Percentiles rank a stretch among this genome's conserved stretches.
Evolutionary conservation across 2,113 vertebrate genomes (phyloP).

Genomic region (Monopterus albus): DNA sequence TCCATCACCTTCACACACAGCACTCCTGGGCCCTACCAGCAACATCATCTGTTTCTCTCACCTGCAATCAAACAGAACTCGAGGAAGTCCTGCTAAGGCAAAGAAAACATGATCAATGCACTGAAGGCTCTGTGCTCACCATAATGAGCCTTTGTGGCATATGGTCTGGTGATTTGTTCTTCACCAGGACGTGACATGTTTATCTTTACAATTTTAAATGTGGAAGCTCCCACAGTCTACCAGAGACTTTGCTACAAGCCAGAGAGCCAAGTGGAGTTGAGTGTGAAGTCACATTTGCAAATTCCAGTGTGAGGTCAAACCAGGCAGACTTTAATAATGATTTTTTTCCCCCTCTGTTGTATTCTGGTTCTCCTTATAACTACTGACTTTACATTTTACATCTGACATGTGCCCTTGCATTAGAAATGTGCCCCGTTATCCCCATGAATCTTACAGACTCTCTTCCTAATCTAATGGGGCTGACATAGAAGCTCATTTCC

Average conservation of each 20-base stretch:
- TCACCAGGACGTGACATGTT: slow-evolving; percentile 4
- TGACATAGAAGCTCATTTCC: slow-evolving; percentile 38
- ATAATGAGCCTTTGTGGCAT: not conserved
- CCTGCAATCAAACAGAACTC: slow-evolving; percentile 46
- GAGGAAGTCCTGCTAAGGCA: slow-evolving; percentile 2
- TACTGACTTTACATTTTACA: slow-evolving; percentile 14
- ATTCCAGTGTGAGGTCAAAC: no score
- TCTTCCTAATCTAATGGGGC: slow-evolving; percentile 44
- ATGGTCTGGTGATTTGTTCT: slow-evolving; percentile 15
- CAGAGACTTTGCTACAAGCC: no score
- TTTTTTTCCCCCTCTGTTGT: no score
- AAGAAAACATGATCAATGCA: slow-evolving; percentile 26
- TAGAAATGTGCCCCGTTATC: slow-evolving; percentile 20
- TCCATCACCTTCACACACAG: slow-evolving; percentile 64
- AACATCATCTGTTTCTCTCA: slow-evolving; percentile 18
- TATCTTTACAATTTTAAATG: not conserved
- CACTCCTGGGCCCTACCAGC: slow-evolving; percentile 43
- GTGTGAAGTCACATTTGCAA: no score
- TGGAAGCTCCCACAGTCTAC: no score
- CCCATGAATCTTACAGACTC: slow-evolving; percentile 6
- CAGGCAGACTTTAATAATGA: no score
- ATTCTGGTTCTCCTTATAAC: no score
- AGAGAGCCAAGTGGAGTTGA: no score
- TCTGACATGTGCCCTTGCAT: not conserved
- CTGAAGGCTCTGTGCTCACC: slow-evolving; percentile 1